Percentiles rank a stretch among this genome's conserved stretches.
phyloP scores from a whole-genome alignment of 2,113 vertebrate genomes.

The Atrichornis clamosus region DNA sequence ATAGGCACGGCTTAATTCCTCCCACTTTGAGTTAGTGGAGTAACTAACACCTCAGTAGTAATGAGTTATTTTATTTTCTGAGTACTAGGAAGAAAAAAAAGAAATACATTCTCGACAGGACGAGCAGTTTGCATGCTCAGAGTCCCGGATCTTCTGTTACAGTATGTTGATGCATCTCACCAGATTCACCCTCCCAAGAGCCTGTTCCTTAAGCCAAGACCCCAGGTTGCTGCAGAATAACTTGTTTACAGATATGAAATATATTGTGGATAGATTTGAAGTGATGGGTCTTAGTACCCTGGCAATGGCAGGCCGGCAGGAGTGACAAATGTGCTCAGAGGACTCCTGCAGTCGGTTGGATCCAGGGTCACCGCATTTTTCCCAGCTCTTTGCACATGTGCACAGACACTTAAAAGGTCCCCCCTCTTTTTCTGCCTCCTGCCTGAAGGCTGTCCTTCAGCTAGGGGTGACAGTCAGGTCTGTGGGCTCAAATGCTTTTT shows the following conservation, averaged over 20 bases:
- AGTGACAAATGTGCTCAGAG: neutral
- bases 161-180: neutral
- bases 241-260: neutral
- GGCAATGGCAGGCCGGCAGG: neutral
- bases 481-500: neutral
- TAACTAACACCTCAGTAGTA: neutral
- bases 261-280: neutral
- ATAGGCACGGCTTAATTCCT: neutral
- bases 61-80: neutral
- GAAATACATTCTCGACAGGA: neutral
- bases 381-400: neutral
- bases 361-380: neutral
- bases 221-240: neutral
- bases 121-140: neutral
- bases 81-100: neutral
- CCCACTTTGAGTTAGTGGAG: neutral
- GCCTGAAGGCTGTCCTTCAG: neutral
- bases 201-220: neutral
- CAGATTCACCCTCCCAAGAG: neutral
- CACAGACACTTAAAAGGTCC: rapidly evolving
- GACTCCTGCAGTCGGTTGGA: neutral
- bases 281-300: rapidly evolving
- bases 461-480: neutral
- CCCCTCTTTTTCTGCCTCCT: neutral
- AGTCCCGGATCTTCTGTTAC: neutral